Conservation (phyloP, 1,140 invertebrate species). For the Penaeus vannamei region DNA sequence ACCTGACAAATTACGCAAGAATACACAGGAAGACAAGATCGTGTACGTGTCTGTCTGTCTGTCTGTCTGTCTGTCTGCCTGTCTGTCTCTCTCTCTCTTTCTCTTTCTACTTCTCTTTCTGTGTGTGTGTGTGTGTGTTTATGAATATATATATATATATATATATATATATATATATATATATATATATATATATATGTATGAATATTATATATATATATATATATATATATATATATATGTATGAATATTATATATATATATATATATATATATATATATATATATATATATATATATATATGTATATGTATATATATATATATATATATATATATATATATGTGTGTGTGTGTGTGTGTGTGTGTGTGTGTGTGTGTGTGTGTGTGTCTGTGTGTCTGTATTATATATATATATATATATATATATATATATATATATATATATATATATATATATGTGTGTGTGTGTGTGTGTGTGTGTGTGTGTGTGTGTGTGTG, state of each 20-base stretch:
- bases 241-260: constrained; percentile 14
- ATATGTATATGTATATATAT: constrained; percentile 39
- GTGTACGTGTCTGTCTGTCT: no score
- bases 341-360: not conserved
- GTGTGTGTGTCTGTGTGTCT: constrained; percentile 21
- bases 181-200: constrained; percentile 18
- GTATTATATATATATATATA: constrained; percentile 37
- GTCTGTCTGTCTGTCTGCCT: no score
- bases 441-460: constrained; percentile 14
- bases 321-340: constrained; percentile 42
- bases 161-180: constrained; percentile 20
- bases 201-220: constrained; percentile 3
- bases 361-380: not conserved
- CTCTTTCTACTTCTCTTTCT: no score
- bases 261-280: constrained; percentile 58
- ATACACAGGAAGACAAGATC: no score
- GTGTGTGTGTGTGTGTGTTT: no score
- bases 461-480: not conserved
- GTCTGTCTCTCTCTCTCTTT: no score
- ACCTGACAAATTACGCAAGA: no score
- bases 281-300: constrained; percentile 46
- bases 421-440: not conserved
- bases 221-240: constrained; percentile 12
- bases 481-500: not conserved
- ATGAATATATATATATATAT: not conserved